Evolutionary conservation across 2,113 vertebrate genomes (phyloP).

Genomic region (Bubalus kerabau): DNA sequence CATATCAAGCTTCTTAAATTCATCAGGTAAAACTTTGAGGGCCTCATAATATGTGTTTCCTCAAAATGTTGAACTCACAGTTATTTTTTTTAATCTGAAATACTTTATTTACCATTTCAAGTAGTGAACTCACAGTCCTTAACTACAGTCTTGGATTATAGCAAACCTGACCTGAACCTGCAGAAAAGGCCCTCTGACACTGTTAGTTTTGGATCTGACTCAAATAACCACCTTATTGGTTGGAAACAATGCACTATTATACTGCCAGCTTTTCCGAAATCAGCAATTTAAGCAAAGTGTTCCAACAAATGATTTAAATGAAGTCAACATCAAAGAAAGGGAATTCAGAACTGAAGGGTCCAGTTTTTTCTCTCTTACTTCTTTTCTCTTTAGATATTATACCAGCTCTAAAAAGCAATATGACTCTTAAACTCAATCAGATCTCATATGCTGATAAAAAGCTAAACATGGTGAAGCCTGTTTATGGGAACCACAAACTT

Average conservation of each 20-base stretch:
- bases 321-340: slow-evolving; percentile 48
- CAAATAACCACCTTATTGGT: slow-evolving; percentile 54
- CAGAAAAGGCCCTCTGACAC: slow-evolving; percentile 43
- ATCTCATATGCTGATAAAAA: background rate
- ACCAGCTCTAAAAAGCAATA: background rate
- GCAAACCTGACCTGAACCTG: slow-evolving; percentile 43
- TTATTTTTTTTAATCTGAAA: background rate
- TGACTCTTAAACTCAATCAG: background rate
- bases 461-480: background rate
- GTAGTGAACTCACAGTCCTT: slow-evolving; percentile 6
- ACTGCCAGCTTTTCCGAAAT: slow-evolving; percentile 36
- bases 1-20: background rate
- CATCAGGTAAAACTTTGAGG: background rate
- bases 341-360: slow-evolving; percentile 18
- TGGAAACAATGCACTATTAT: slow-evolving; percentile 57
- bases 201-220: slow-evolving; percentile 61
- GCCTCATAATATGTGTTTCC: slow-evolving; percentile 18
- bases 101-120: background rate
- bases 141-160: background rate
- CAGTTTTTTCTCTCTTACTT: background rate
- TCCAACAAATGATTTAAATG: slow-evolving; percentile 53
- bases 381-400: background rate
- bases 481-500: background rate
- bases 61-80: slow-evolving; percentile 20
- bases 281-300: slow-evolving; percentile 23